Conservation (phyloP, 2,113 vertebrate species). For the Oreochromis niloticus region DNA sequence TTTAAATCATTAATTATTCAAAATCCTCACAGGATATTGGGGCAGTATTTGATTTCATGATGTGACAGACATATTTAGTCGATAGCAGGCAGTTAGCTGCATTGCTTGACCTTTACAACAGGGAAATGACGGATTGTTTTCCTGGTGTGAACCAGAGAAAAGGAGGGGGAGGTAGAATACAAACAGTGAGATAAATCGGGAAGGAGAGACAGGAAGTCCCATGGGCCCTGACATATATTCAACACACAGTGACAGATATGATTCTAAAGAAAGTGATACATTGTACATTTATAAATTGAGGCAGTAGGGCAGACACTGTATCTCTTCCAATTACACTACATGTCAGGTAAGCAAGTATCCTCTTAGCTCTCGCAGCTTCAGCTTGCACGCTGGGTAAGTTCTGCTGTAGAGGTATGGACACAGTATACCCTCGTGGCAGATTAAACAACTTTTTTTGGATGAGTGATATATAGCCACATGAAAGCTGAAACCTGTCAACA, state of each 20-base stretch:
- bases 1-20: conserved; percentile 57
- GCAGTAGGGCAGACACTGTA: background rate
- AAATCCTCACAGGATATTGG: conserved; percentile 18
- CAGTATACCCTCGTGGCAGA: background rate
- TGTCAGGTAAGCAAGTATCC: conserved; percentile 16
- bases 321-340: background rate
- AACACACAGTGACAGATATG: conserved; percentile 48
- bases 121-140: conserved; percentile 34
- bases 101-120: conserved; percentile 56
- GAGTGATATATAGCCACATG: background rate
- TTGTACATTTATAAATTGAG: conserved; percentile 17
- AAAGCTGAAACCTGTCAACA: background rate
- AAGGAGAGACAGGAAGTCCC: background rate
- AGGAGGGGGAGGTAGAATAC: background rate
- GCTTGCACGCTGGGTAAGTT: background rate
- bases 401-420: background rate
- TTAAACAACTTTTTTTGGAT: background rate
- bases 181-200: background rate
- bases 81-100: conserved; percentile 19
- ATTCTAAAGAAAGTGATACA: conserved; percentile 31
- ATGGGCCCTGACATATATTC: conserved; percentile 57
- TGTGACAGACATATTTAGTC: conserved; percentile 25
- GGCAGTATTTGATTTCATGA: background rate
- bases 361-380: background rate
- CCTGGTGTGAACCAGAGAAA: conserved; percentile 10